Percentiles rank a stretch among this genome's conserved stretches.
Conservation (phyloP, 2,797 vertebrate species). For the Cuculus canorus region DNA sequence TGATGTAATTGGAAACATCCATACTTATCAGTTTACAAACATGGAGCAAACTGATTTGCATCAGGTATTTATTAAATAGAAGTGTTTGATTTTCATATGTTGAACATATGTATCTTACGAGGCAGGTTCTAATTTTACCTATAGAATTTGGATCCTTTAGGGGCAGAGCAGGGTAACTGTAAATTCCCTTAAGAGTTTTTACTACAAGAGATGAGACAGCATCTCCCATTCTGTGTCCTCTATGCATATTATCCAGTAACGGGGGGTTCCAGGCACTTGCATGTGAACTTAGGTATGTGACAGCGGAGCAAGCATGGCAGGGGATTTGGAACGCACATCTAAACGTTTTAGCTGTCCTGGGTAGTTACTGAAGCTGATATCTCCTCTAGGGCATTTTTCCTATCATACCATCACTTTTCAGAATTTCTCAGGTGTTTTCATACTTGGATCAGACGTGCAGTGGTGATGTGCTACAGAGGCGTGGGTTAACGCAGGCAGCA, state of each 20-base stretch:
- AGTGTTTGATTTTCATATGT: neutral
- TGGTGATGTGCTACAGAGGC: neutral
- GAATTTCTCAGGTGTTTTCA: too few species aligned
- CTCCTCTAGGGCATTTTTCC: neutral
- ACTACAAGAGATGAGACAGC: neutral
- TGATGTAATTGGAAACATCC: neutral
- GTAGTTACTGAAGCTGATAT: neutral
- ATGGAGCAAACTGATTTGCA: neutral
- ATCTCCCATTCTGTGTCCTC: neutral
- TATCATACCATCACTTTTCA: neutral
- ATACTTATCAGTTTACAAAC: neutral
- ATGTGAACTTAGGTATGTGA: rapidly evolving
- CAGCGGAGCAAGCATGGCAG: neutral
- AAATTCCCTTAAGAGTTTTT: neutral
- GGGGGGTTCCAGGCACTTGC: neutral
- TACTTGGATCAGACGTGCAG: neutral
- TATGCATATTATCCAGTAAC: neutral
- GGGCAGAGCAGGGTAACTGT: neutral
- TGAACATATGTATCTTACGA: neutral
- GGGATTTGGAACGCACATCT: neutral
- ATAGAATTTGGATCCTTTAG: neutral
- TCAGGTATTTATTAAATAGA: neutral
- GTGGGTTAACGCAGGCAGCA: neutral
- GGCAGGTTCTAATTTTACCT: neutral
- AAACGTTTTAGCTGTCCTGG: neutral